Conservation (phyloP, 2,888 invertebrate genomes). For the Cerastis rubricosa region DNA sequence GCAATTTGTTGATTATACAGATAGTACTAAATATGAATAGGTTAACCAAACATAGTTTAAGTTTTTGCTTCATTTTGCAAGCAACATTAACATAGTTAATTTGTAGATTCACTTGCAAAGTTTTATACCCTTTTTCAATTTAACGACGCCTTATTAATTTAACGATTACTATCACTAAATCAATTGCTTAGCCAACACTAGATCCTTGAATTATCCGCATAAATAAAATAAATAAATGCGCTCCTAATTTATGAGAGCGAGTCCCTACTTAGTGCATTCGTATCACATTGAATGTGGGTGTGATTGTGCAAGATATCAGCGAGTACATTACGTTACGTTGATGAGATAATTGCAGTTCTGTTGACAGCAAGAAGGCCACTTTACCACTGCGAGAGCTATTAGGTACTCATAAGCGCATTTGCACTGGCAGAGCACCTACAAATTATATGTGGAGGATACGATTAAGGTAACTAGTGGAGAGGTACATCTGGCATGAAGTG, state of each 20-base stretch:
- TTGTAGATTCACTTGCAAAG: conserved; percentile 12
- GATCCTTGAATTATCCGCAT: conserved; percentile 9
- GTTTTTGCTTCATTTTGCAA: conserved; percentile 33
- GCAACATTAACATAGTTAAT: conserved; percentile 23
- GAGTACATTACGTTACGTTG: conserved; percentile 73
- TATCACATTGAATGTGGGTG: conserved; percentile 71
- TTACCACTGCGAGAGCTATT: conserved; percentile 49
- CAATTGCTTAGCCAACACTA: not conserved
- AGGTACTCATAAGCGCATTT: conserved; percentile 58
- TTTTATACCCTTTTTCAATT: conserved; percentile 12
- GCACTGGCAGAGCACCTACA: conserved; percentile 41
- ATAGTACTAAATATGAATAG: conserved; percentile 38
- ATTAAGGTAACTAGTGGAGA: conserved; percentile 47
- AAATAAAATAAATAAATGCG: conserved; percentile 31
- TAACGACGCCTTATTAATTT: conserved; percentile 15
- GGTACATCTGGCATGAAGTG: conserved; percentile 44
- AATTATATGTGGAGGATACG: conserved; percentile 54
- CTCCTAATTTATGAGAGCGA: conserved; percentile 38
- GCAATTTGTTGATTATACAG: conserved; percentile 45
- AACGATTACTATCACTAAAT: conserved; percentile 40
- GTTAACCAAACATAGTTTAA: conserved; percentile 8
- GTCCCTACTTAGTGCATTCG: conserved; percentile 37
- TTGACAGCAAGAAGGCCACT: conserved; percentile 71
- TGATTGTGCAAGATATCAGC: conserved; percentile 77
- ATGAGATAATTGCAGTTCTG: conserved; percentile 78